Conservation (phyloP, 2,888 invertebrate genomes). For the Malthinus seriepunctatus region DNA sequence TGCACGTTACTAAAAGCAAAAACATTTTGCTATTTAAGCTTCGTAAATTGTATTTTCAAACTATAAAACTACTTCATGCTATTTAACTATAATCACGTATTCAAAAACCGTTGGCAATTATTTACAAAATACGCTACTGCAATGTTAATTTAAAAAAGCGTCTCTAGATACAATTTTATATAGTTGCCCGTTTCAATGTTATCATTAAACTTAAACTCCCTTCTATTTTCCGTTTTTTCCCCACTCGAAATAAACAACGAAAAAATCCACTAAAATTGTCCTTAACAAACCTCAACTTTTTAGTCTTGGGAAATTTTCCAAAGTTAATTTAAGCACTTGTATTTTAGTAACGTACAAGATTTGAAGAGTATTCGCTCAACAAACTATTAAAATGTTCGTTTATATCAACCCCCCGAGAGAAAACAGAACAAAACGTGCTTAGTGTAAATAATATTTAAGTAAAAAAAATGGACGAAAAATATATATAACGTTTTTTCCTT, state of each 20-base stretch:
- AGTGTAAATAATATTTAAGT: constrained; percentile 21
- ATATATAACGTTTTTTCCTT: no score
- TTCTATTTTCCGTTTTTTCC: background rate
- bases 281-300: constrained; percentile 2
- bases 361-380: constrained; percentile 19
- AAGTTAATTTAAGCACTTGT: constrained; percentile 25
- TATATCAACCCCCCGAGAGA: constrained; percentile 26
- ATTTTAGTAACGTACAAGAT: constrained; percentile 18
- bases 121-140: constrained; percentile 13
- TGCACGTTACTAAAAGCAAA: constrained; percentile 6
- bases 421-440: constrained; percentile 25
- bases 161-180: constrained; percentile 11
- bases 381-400: constrained; percentile 32
- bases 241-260: no score
- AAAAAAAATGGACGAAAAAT: no score
- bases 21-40: constrained; percentile 2
- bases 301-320: constrained; percentile 11
- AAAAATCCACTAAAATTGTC: background rate
- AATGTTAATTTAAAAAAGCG: constrained; percentile 18
- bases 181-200: background rate
- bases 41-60: constrained; percentile 14
- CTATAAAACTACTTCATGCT: constrained; percentile 20
- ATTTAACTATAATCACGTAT: constrained; percentile 16
- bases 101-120: constrained; percentile 23
- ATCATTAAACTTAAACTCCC: constrained; percentile 9